A percentile compares a stretch with the other conserved stretches of the same genome.
Conservation (phyloP, 2,797 vertebrate species). For the Manis crassicaudata region DNA sequence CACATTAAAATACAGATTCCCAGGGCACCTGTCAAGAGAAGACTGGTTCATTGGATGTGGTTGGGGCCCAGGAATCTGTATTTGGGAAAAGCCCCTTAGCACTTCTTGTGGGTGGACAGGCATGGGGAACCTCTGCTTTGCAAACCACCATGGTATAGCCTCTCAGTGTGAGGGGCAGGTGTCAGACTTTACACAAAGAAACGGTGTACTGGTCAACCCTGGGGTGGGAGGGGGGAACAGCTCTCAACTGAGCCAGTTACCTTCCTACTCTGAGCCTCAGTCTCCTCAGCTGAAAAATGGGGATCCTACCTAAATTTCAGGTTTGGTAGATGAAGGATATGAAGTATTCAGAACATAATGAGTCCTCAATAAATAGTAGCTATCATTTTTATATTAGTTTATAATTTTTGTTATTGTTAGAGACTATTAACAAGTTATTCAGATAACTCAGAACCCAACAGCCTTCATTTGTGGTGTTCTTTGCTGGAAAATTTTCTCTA, state of each 20-base stretch:
- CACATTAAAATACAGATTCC: not conserved
- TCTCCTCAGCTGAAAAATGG: not conserved
- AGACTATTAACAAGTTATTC: not conserved
- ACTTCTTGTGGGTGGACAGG: not conserved
- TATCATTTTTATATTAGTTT: not conserved
- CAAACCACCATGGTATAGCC: accelerated
- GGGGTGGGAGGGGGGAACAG: accelerated
- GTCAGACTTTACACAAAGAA: accelerated
- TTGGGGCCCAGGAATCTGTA: not conserved
- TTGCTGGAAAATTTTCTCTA: not conserved
- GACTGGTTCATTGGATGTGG: not conserved
- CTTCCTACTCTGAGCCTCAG: not conserved
- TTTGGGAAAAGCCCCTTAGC: not conserved
- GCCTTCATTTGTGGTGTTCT: not conserved
- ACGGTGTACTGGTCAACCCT: accelerated
- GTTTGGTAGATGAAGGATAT: not conserved
- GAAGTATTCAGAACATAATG: not conserved
- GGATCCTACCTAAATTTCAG: not conserved
- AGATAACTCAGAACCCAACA: not conserved
- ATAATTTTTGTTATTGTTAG: not conserved
- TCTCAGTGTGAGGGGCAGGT: not conserved
- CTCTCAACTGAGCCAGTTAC: not conserved
- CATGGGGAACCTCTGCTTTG: too few species aligned
- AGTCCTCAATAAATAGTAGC: not conserved
- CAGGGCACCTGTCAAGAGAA: not conserved